A percentile compares a stretch with the other conserved stretches of the same genome.
Evolutionary conservation across 2,797 vertebrate genomes (phyloP).

Genomic region (Gastrophryne carolinensis): DNA sequence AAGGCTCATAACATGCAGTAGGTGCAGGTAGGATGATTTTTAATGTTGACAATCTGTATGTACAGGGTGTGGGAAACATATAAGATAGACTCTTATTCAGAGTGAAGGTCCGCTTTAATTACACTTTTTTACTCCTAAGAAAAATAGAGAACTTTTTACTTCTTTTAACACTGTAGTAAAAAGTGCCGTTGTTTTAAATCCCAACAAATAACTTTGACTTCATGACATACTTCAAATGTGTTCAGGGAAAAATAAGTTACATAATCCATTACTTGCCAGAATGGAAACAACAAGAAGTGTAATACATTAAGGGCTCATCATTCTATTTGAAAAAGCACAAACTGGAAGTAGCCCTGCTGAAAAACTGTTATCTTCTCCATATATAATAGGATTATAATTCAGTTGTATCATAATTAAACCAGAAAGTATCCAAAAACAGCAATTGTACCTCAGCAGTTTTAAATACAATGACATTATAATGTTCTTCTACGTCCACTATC

Average conservation of each 20-base stretch:
- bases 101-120: too few relatives aligned
- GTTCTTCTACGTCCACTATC: background rate
- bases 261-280: background rate
- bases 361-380: background rate
- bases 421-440: conserved; percentile 28
- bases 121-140: too few relatives aligned
- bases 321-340: background rate
- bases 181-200: too few relatives aligned
- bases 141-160: too few relatives aligned
- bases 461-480: background rate
- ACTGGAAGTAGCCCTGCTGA: background rate
- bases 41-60: too few relatives aligned
- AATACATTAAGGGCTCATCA: conserved; percentile 12
- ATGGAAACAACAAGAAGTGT: background rate
- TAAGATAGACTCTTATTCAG: too few relatives aligned
- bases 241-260: background rate
- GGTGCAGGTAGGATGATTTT: too few relatives aligned
- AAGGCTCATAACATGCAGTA: too few relatives aligned
- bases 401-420: background rate
- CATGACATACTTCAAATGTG: background rate
- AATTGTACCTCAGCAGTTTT: background rate
- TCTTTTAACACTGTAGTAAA: too few relatives aligned
- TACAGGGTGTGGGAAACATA: too few relatives aligned
- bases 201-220: too few relatives aligned
- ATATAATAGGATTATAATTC: background rate